phyloP scores from a whole-genome alignment of 2,113 vertebrate species.

The Tragelaphus buxtoni region DNA sequence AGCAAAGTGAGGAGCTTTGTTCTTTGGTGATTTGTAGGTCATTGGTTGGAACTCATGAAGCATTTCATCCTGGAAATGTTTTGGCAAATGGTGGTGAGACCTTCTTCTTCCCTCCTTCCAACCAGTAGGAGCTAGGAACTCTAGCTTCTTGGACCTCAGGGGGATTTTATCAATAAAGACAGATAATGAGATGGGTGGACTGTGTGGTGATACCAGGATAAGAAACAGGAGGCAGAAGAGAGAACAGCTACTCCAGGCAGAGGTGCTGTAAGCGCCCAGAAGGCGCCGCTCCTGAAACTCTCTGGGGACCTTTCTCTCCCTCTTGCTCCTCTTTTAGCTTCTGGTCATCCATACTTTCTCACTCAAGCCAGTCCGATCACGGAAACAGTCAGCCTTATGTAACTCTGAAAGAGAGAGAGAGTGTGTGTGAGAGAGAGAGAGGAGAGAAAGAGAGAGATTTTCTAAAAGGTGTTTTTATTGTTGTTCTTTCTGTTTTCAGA shows the following conservation, averaged over 20 bases:
- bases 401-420: not conserved
- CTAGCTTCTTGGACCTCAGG: not conserved
- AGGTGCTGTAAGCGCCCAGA: accelerated
- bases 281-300: accelerated
- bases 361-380: not conserved
- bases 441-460: not conserved
- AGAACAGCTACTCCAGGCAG: not conserved
- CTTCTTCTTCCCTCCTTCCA: not conserved
- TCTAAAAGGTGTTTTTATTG: not conserved
- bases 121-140: not conserved
- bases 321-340: not conserved
- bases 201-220: no score
- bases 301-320: not conserved
- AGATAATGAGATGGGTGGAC: not conserved
- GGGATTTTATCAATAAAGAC: not conserved
- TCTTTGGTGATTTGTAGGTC: not conserved
- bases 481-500: not conserved
- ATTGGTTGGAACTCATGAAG: not conserved
- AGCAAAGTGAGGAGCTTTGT: not conserved
- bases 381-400: not conserved
- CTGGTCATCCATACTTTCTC: not conserved
- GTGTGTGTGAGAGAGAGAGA: no score
- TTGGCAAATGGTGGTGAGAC: not conserved
- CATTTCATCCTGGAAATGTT: not conserved
- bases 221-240: not conserved